Evolutionary conservation across 1,140 invertebrate genomes (phyloP).

Genomic region (Drosophila tristis): DNA sequence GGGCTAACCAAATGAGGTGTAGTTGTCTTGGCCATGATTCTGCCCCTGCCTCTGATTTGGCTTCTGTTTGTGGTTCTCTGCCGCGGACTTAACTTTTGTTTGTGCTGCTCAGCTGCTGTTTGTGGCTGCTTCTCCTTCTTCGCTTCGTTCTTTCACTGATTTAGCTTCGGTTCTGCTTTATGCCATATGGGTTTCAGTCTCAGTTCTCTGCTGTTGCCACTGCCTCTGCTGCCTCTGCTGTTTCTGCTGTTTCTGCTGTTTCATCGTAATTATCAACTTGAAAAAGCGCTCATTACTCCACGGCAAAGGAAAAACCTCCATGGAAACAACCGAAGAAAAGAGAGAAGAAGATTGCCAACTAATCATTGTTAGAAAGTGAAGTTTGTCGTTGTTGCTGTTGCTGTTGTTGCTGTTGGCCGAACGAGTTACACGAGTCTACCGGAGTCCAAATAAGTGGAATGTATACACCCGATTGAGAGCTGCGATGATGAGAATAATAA

Average conservation of each 20-base stretch:
- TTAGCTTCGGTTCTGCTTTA: too few relatives aligned
- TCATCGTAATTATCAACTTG: constrained; percentile 81
- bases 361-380: constrained; percentile 76
- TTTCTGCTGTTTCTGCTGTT: constrained; percentile 57
- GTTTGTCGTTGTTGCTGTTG: constrained; percentile 19
- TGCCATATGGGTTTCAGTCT: too few relatives aligned
- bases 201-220: not conserved
- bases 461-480: constrained; percentile 29
- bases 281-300: constrained; percentile 72
- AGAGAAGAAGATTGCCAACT: constrained; percentile 37
- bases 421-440: constrained; percentile 54
- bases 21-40: constrained; percentile 22
- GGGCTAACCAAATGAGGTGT: constrained; percentile 68
- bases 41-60: constrained; percentile 9
- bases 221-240: constrained; percentile 49
- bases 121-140: not conserved
- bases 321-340: constrained; percentile 9
- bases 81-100: constrained; percentile 26
- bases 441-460: constrained; percentile 1
- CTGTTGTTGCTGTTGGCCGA: constrained; percentile 5
- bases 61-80: constrained; percentile 24
- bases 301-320: constrained; percentile 5
- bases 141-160: too few relatives aligned
- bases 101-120: not conserved
- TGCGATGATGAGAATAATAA: constrained; percentile 1